Base-by-base conservation (phyloP, 1,140 invertebrate genomes). In the Listronotus bonariensis region DNA sequence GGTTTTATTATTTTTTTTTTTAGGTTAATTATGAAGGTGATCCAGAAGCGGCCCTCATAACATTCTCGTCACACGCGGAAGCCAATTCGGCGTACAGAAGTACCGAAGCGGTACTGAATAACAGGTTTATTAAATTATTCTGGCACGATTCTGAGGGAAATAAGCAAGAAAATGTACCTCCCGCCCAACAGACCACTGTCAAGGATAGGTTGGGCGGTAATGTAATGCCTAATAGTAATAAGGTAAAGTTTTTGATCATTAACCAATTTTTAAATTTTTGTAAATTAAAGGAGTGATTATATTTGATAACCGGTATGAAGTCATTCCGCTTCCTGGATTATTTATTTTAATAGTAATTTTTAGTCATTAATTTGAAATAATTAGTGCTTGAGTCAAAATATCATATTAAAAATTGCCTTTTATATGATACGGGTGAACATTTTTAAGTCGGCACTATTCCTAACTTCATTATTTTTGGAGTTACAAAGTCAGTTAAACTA, bases 91-190 rank as follows among this genome's bases (percentile, higher is more conserved):
- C 96, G 0, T 97, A 97, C 81, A 87, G 92, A 60, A 95, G 92
- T 74, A 94, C 95, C 0, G 95, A 98, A 78, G 95, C 97, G 12
- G 94, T 98, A 2, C 85, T 98, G 10, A 98, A 98, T 78, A 99
- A 98, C 79, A 83, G 96, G 58, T 91, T 92, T 72, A 92, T 92
- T 62, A 91, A 91, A 77, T 88, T 92, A 31, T 91, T 92, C 78
- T 92, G 90, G 90, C 89, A 92, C 68, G 79, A 85, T 63, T 31
- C 60, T 36, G 61, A 67, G 42, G 48, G 54, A 10, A 49, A 32
- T 17, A 86, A 86, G 74, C 84, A 86, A 74, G 84, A 86, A 70
- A 87, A 86, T 77, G 77, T 81, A 12, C 80, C 83, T 9, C 83
- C 84, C 0, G 78, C 78, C n/a, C 72, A 79, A 15, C 79, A 82